Evolutionary conservation across 2,113 vertebrate genomes (phyloP).

Genomic region (Geococcyx californianus): DNA sequence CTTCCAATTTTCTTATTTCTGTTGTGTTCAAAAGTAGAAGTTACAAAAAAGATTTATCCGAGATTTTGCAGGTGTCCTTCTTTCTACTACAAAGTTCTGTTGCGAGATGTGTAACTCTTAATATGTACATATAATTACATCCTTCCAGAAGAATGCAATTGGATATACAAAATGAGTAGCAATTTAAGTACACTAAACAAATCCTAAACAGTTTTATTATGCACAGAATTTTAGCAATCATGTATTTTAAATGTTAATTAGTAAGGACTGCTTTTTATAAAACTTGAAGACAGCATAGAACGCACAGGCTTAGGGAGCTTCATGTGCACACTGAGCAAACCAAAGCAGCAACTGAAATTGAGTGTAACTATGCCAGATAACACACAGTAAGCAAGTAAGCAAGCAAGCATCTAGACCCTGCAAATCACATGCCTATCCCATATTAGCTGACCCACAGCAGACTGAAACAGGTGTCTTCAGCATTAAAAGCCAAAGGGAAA

Average conservation of each 20-base stretch:
- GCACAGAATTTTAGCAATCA: neutral
- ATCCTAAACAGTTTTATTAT: neutral
- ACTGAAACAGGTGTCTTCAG: neutral
- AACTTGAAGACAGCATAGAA: neutral
- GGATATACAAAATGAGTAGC: neutral
- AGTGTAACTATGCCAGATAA: accelerated
- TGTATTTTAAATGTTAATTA: neutral
- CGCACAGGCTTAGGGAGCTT: too few relatives aligned
- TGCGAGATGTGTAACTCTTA: neutral
- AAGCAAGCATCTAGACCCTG: neutral
- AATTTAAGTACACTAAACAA: neutral
- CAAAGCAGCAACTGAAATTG: neutral
- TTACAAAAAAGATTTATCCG: neutral
- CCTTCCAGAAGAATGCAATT: neutral
- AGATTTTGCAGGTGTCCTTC: neutral
- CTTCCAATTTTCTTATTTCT: neutral
- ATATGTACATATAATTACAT: neutral
- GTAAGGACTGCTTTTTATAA: neutral
- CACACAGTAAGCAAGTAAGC: neutral
- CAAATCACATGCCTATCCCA: accelerated
- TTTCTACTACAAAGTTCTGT: neutral
- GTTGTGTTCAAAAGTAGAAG: neutral
- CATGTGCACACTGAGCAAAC: neutral
- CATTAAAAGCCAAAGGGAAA: neutral
- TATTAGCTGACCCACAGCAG: neutral